A percentile compares a stretch with the other conserved stretches of the same genome.
Conservation (phyloP, 1,140 invertebrate species). For the Agraylea sexmaculata region DNA sequence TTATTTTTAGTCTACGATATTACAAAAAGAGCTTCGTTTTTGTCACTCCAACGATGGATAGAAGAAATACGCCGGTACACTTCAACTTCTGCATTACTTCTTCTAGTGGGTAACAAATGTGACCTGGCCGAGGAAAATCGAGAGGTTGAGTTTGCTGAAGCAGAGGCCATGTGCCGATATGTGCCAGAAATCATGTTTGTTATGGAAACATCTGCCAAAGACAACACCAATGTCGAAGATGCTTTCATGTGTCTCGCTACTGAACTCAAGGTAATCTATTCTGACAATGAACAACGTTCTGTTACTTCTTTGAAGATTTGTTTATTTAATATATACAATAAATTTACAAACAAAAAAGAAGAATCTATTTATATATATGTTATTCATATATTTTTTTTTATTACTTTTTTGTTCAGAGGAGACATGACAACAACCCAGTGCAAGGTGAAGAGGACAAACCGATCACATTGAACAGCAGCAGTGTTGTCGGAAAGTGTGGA, state of each 20-base stretch:
- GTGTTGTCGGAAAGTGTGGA: conserved; percentile 28
- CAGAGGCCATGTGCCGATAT: conserved; percentile 70
- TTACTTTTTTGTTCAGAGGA: conserved; percentile 38
- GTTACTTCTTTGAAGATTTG: conserved; percentile 2
- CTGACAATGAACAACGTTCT: conserved; percentile 5
- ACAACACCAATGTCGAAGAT: conserved; percentile 86
- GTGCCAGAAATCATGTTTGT: conserved; percentile 73
- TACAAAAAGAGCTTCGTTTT: conserved; percentile 80
- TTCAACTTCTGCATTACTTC: conserved; percentile 76
- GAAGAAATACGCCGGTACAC: conserved; percentile 90
- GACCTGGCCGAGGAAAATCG: conserved; percentile 68
- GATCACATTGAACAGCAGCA: conserved; percentile 45
- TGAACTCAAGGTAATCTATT: conserved; percentile 59
- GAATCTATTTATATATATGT: conserved; percentile 8
- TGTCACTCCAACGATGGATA: conserved; percentile 83
- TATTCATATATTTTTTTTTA: conserved; percentile 6
- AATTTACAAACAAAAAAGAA: conserved; percentile 5
- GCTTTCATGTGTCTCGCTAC: conserved; percentile 80
- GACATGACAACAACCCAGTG: conserved; percentile 51
- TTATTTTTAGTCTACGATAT: conserved; percentile 78
- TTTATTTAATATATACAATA: conserved; percentile 1
- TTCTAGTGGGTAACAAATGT: conserved; percentile 87
- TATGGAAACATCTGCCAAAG: conserved; percentile 87
- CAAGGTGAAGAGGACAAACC: conserved; percentile 44
- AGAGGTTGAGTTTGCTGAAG: conserved; percentile 75